Conservation (phyloP, 2,113 vertebrate genomes). For the Eudyptes chrysolophus region DNA sequence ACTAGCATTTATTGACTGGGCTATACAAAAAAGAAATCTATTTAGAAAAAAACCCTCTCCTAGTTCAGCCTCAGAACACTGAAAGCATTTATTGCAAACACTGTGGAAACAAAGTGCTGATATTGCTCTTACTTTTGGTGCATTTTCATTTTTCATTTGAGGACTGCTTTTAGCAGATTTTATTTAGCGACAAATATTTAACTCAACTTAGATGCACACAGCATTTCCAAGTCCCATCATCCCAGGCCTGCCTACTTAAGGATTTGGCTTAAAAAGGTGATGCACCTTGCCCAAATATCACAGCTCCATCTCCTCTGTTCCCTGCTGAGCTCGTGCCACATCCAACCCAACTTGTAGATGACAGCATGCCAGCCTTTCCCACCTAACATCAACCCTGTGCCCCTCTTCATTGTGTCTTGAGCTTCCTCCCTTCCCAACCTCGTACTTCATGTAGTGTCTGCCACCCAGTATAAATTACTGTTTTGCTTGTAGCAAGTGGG, state of each 20-base stretch:
- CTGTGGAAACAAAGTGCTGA: conserved; percentile 14
- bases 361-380: neutral
- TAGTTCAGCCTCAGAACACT: neutral
- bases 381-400: neutral
- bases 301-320: neutral
- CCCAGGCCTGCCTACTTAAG: neutral
- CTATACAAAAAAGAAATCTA: neutral
- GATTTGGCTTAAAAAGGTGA: neutral
- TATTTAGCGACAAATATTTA: neutral
- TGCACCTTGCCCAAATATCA: neutral
- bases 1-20: conserved; percentile 1
- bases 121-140: neutral
- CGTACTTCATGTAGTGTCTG: neutral
- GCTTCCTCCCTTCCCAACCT: neutral
- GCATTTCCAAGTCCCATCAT: neutral
- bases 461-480: neutral
- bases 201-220: neutral
- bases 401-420: neutral
- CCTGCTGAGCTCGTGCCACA: neutral
- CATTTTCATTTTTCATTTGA: conserved; percentile 21
- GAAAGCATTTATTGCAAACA: neutral
- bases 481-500: neutral
- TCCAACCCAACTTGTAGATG: neutral
- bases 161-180: neutral
- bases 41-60: neutral